Conservation (phyloP, 2,888 invertebrate species). For the Eupithecia vulgata region DNA sequence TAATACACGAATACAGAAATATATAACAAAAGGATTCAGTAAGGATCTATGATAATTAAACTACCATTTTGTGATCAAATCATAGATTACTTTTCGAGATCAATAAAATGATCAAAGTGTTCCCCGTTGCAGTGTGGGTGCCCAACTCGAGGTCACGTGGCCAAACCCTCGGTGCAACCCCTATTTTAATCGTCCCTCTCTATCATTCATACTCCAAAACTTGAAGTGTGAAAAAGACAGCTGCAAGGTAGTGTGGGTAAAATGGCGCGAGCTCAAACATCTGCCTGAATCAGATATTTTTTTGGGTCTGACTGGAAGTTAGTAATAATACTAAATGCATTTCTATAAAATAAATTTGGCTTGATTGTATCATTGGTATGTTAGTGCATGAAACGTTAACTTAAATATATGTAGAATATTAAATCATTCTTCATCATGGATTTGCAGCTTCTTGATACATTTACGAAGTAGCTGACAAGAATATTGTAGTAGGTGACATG, state of each 20-base stretch:
- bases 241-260: slow-evolving; percentile 55
- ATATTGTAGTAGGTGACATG: background rate
- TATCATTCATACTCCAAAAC: slow-evolving; percentile 43
- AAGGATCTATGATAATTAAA: background rate
- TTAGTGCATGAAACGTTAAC: background rate
- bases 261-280: slow-evolving; percentile 74
- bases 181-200: slow-evolving; percentile 62
- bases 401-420: background rate
- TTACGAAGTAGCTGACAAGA: background rate
- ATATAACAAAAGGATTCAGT: background rate
- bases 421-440: background rate
- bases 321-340: slow-evolving; percentile 30
- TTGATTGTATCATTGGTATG: slow-evolving; percentile 8
- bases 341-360: slow-evolving; percentile 12
- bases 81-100: slow-evolving; percentile 68
- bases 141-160: slow-evolving; percentile 69
- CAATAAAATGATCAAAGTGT: slow-evolving; percentile 75
- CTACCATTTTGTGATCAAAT: slow-evolving; percentile 49
- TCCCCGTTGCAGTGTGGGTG: slow-evolving; percentile 62
- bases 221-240: slow-evolving; percentile 46
- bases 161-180: slow-evolving; percentile 73
- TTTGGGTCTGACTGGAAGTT: slow-evolving; percentile 61
- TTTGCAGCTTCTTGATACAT: background rate
- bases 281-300: slow-evolving; percentile 74
- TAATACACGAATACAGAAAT: background rate